Evolutionary conservation across 2,113 vertebrate genomes (phyloP), one percentile per base, ranked within the genome.

Genomic region (Malurus alboscapulatus): DNA sequence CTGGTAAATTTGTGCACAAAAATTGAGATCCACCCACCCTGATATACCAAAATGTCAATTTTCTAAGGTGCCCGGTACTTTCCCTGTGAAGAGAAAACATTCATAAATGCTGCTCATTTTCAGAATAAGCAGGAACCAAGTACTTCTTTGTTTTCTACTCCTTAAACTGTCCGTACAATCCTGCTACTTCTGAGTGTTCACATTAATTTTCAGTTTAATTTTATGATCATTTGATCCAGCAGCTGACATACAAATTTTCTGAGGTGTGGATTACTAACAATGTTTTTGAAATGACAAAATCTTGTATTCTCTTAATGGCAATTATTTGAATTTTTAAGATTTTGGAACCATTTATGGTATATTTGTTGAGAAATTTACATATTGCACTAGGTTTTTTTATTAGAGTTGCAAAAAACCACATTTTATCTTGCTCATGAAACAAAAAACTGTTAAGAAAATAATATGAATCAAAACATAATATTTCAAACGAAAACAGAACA

Each of bases 261-360:
- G 42, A 90, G 10, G 3, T 14, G 3, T 14, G 44, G 4, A 40
- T 36, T 77, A 20, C 44, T n/a, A 65, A 51, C 14, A 57, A 47
- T 55, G 6, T 6, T 80, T 77, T 69, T n/a, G 32, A 61, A 69
- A 81, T 66, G 0, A 25, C 2, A 7, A 62, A 74, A 77, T 10
- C 4, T 19, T 20, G 0, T 42, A 65, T 83, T 68, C 9, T 17
- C 8, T 5, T 20, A 44, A 14, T 32, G 14, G 0, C 2, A 54
- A 22, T 51, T n/a, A 26, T 55, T 72, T 30, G 48, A 6, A 9
- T 22, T 74, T 62, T 77, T 65, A 55, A 34, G 19, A 17, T 40
- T n/a, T 36, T 61, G 11, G 6, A 65, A 44, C 1, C 61, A 0
- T 44, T 53, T 16, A 29, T 17, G 19, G 14, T 25, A 15, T 22